Conservation (phyloP, 2,113 vertebrate species). For the Microtus pennsylvanicus region DNA sequence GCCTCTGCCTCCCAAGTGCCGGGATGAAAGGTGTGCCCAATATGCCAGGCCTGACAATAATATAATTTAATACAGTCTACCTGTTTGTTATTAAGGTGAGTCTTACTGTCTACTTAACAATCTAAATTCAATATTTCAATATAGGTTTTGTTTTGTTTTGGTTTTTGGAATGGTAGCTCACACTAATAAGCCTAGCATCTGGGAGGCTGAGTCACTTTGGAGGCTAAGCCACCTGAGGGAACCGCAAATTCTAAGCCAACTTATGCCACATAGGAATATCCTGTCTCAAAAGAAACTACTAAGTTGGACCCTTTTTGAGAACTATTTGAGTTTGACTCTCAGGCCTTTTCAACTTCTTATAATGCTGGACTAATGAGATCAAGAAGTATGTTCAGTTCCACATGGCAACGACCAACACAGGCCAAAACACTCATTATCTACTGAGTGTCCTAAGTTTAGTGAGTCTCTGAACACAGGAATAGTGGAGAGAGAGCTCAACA, state of each 20-base stretch:
- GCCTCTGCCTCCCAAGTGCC: background rate
- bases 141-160: constrained; percentile 33
- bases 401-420: background rate
- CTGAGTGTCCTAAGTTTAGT: constrained; percentile 53
- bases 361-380: constrained; percentile 59
- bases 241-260: background rate
- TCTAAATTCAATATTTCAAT: background rate
- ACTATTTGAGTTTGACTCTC: constrained; percentile 34
- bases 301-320: constrained; percentile 1
- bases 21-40: background rate
- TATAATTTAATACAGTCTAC: background rate
- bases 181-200: background rate
- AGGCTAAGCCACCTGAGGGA: background rate
- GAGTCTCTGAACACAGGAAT: constrained; percentile 31
- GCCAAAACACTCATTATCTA: constrained; percentile 40
- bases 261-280: background rate
- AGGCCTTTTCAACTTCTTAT: constrained; percentile 51
- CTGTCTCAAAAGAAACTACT: background rate
- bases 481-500: constrained; percentile 31
- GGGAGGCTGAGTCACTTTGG: too few relatives aligned
- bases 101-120: constrained; percentile 36
- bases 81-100: constrained; percentile 57
- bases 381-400: constrained; percentile 57
- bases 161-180: background rate
- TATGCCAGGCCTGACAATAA: background rate